A percentile compares a stretch with the other conserved stretches of the same genome.
Conservation (phyloP, 30 jellyfish, hydroid and myxozoan genomes). For the Hydractinia symbiolongicarpus region DNA sequence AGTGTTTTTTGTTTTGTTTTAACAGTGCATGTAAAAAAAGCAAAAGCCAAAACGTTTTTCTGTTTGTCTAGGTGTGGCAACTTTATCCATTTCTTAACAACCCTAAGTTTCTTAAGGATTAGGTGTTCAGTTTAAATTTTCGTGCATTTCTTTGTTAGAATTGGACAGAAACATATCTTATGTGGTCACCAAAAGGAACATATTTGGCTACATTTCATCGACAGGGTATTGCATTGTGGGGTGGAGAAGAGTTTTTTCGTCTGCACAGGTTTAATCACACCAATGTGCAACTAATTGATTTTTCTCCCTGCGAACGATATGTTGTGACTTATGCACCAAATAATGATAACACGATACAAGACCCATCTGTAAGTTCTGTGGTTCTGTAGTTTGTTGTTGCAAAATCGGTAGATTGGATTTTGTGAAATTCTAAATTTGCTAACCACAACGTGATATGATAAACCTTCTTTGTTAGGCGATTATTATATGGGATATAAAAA, state of each 20-base stretch:
- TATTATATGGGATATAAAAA: constrained; percentile 72
- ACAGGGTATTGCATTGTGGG: constrained; percentile 95
- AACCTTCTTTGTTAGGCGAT: constrained; percentile 43
- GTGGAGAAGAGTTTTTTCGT: constrained; percentile 75
- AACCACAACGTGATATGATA: background rate
- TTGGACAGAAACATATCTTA: constrained; percentile 93
- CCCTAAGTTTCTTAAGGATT: background rate
- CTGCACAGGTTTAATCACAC: constrained; percentile 66
- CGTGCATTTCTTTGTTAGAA: constrained; percentile 38
- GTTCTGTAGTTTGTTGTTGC: background rate
- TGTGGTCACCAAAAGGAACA: constrained; percentile 94
- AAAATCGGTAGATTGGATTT: background rate
- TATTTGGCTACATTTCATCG: constrained; percentile 83
- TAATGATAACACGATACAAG: constrained; percentile 21
- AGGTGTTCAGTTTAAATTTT: background rate
- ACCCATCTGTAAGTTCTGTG: constrained; percentile 10
- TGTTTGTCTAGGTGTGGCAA: no score
- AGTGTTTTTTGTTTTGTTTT: background rate
- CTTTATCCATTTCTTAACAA: no score
- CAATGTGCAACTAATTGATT: constrained; percentile 78
- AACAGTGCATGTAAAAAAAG: background rate
- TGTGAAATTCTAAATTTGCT: background rate
- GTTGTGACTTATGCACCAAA: constrained; percentile 70
- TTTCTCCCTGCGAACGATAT: constrained; percentile 93
- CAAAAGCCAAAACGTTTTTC: background rate